phyloP scores from a whole-genome alignment of 2,888 invertebrate species.

The Pseudococcus jackbeardsleyi region DNA sequence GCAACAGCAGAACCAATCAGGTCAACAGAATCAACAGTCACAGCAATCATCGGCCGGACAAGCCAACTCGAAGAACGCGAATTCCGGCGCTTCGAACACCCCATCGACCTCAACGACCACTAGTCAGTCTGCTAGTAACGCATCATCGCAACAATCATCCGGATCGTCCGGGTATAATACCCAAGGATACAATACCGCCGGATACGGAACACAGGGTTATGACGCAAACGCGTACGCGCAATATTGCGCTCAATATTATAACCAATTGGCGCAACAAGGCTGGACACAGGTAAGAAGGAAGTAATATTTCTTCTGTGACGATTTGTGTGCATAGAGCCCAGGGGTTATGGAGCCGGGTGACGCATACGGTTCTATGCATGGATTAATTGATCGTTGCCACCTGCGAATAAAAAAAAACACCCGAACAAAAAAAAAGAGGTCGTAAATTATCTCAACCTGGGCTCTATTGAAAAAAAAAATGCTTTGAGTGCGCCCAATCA shows the following conservation, averaged over 20 bases:
- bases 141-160: neutral
- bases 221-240: slow-evolving; percentile 60
- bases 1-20: slow-evolving; percentile 56
- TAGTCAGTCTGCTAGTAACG: slow-evolving; percentile 41
- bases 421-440: slow-evolving; percentile 17
- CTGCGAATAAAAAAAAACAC: neutral
- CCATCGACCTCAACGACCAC: slow-evolving; percentile 9
- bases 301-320: slow-evolving; percentile 36
- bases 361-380: slow-evolving; percentile 39
- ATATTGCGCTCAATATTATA: slow-evolving; percentile 63
- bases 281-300: slow-evolving; percentile 59
- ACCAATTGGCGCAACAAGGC: slow-evolving; percentile 57
- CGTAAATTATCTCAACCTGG: slow-evolving; percentile 35
- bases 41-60: slow-evolving; percentile 57
- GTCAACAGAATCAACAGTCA: slow-evolving; percentile 34
- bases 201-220: slow-evolving; percentile 59
- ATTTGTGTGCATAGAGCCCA: slow-evolving; percentile 53
- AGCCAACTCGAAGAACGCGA: neutral
- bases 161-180: slow-evolving; percentile 27
- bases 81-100: slow-evolving; percentile 37
- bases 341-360: slow-evolving; percentile 6
- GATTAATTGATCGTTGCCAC: slow-evolving; percentile 26
- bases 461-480: slow-evolving; percentile 46
- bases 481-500: slow-evolving; percentile 46
- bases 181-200: slow-evolving; percentile 50